A percentile compares a stretch with the other conserved stretches of the same genome.
These are phyloP conservation scores for Isotomurus palustris DNA, from an alignment of 2,888 invertebrate genomes.

Conservation along the genomic window DNA sequence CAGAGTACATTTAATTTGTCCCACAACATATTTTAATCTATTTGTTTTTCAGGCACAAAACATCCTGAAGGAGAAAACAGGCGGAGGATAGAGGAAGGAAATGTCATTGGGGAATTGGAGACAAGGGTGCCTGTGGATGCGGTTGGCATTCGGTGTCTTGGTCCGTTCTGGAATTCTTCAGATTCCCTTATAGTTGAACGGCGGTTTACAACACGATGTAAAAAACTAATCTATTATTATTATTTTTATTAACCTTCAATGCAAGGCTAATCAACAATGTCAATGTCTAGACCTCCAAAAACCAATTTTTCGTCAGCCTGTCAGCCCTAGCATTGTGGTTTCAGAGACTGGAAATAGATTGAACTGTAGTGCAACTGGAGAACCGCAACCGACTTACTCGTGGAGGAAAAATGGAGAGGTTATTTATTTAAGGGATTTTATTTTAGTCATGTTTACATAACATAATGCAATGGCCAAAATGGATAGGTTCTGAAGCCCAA, in stretches of 20 bases:
- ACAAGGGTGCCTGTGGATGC: conserved; percentile 15
- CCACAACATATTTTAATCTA: neutral
- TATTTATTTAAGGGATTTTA: neutral
- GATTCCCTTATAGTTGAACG: conserved; percentile 3
- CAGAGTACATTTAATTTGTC: neutral
- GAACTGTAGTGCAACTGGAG: conserved; percentile 14
- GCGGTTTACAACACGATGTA: conserved; percentile 18
- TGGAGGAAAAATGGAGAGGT: conserved; percentile 16
- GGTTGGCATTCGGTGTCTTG: conserved; percentile 16
- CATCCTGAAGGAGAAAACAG: neutral
- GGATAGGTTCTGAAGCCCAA: no score
- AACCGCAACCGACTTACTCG: conserved; percentile 13
- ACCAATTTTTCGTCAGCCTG: no score
- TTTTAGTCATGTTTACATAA: neutral
- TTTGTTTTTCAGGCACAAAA: neutral
- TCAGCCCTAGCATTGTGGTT: conserved; percentile 18
- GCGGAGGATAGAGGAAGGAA: conserved; percentile 20
- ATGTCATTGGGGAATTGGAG: conserved; percentile 16
- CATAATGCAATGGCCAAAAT: no score
- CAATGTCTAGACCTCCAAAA: no score
- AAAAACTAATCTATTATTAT: neutral
- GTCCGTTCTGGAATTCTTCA: conserved; percentile 16
- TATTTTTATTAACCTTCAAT: no score
- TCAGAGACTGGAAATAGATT: conserved; percentile 9
- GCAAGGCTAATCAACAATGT: no score